phyloP scores from a whole-genome alignment of 2,888 invertebrate species.

The Abrostola triplasia region DNA sequence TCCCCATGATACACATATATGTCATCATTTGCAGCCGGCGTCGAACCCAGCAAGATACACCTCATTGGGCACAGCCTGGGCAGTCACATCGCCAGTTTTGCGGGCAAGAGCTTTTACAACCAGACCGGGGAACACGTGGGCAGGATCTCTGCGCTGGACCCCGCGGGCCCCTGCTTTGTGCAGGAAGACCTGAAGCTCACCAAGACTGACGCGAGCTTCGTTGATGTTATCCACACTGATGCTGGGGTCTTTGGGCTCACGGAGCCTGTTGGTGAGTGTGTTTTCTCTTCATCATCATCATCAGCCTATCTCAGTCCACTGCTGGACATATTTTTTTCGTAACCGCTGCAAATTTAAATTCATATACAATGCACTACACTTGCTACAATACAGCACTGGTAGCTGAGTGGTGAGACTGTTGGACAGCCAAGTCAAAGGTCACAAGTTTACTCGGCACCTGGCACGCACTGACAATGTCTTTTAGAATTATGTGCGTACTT shows the following conservation, averaged over 20 bases:
- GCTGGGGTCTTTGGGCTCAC: slow-evolving; percentile 75
- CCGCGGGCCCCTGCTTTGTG: slow-evolving; percentile 83
- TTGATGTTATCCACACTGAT: slow-evolving; percentile 78
- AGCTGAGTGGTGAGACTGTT: too few relatives aligned
- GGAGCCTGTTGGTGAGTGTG: slow-evolving; percentile 70
- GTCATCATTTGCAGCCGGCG: slow-evolving; percentile 64
- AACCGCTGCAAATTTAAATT: too few relatives aligned
- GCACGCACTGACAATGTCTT: too few relatives aligned
- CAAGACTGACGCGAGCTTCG: slow-evolving; percentile 71
- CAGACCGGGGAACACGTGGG: slow-evolving; percentile 70
- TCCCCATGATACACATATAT: too few relatives aligned
- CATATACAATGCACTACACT: too few relatives aligned
- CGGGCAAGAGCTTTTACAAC: slow-evolving; percentile 70
- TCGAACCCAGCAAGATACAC: slow-evolving; percentile 69
- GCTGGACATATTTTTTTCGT: too few relatives aligned
- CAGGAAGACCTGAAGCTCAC: slow-evolving; percentile 64
- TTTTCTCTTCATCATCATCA: too few relatives aligned
- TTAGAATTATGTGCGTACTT: too few relatives aligned
- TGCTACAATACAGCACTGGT: too few relatives aligned
- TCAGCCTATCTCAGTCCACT: too few relatives aligned
- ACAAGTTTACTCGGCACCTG: too few relatives aligned
- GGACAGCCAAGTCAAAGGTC: too few relatives aligned
- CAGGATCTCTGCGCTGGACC: slow-evolving; percentile 78
- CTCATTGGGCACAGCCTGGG: slow-evolving; percentile 84
- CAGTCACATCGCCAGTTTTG: slow-evolving; percentile 76